Evolutionary conservation across 2,888 invertebrate species (phyloP).

Genomic region (Leptopterna dolabrata): DNA sequence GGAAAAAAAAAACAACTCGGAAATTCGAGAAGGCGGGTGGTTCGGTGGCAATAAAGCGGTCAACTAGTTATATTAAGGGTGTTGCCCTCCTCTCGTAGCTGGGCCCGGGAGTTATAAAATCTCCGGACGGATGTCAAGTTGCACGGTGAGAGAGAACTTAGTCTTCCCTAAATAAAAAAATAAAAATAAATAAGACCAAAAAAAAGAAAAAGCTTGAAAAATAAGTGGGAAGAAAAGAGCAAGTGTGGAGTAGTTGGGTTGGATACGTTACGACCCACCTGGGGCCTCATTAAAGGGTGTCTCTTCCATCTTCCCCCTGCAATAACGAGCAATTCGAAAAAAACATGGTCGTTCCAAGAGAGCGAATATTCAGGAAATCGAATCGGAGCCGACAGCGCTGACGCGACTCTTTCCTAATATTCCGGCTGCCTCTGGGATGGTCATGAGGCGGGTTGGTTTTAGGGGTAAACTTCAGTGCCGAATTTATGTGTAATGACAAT

Average conservation of each 20-base stretch:
- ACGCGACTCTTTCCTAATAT: not conserved
- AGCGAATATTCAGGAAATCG: not conserved
- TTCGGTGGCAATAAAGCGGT: constrained; percentile 30
- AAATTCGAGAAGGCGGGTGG: not conserved
- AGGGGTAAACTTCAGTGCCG: too few species aligned
- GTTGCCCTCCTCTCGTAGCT: not conserved
- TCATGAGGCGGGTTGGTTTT: too few species aligned
- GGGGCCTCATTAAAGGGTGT: constrained; percentile 28
- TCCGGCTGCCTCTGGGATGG: not conserved
- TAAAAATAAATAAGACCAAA: not conserved
- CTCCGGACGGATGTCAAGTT: constrained; percentile 4
- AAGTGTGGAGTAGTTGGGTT: constrained; percentile 20
- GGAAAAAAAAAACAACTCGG: not conserved
- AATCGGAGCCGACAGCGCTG: not conserved
- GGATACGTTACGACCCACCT: constrained; percentile 37
- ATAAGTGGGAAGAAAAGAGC: not conserved
- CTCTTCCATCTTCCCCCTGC: not conserved
- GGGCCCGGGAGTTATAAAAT: constrained; percentile 17
- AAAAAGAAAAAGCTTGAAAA: not conserved
- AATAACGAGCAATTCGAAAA: constrained; percentile 16
- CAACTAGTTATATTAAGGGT: constrained; percentile 29
- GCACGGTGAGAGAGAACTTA: not conserved
- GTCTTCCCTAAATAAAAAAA: not conserved
- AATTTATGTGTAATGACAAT: too few species aligned
- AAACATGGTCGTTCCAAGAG: not conserved